These are phyloP conservation scores for Hirtodrosophila cameraria DNA, from an alignment of 2,888 invertebrate genomes.

Conservation along the genomic window DNA sequence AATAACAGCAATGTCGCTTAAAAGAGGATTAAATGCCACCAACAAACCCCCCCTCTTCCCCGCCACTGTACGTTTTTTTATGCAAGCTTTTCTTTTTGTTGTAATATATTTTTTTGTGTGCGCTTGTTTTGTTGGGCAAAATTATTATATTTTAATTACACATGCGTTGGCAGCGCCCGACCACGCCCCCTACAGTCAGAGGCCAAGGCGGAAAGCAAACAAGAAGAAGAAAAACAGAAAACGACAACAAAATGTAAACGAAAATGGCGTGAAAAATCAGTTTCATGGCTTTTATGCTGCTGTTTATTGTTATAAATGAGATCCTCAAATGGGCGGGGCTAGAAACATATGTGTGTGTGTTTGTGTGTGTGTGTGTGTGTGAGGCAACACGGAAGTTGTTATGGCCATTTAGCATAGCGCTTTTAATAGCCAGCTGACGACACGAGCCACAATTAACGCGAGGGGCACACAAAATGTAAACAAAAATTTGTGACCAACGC, in stretches of 20 bases:
- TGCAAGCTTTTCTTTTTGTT: constrained; percentile 7
- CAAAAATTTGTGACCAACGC: constrained; percentile 45
- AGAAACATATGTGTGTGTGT: not conserved
- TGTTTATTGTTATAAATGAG: constrained; percentile 79
- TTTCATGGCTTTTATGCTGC: constrained; percentile 78
- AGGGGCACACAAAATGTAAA: constrained; percentile 35
- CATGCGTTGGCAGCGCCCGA: constrained; percentile 54
- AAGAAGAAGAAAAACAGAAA: constrained; percentile 29
- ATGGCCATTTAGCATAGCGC: constrained; percentile 71
- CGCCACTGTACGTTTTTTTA: constrained; percentile 28
- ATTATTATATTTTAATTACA: constrained; percentile 81
- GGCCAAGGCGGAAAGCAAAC: constrained; percentile 46
- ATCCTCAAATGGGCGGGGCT: constrained; percentile 19
- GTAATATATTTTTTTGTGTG: constrained; percentile 4
- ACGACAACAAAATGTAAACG: constrained; percentile 66
- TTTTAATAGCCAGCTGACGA: constrained; percentile 52
- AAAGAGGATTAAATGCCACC: too few relatives aligned
- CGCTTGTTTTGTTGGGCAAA: constrained; percentile 57
- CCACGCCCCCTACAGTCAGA: not conserved
- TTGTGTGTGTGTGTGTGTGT: constrained; percentile 31
- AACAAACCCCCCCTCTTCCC: not conserved
- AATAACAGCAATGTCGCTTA: too few relatives aligned
- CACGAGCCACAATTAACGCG: constrained; percentile 28
- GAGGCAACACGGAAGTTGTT: constrained; percentile 70
- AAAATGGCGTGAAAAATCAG: constrained; percentile 80